Percentiles rank a stretch among this genome's conserved stretches.
Conservation (phyloP, 2,888 invertebrate species). For the Lamellibrachia satsuma region DNA sequence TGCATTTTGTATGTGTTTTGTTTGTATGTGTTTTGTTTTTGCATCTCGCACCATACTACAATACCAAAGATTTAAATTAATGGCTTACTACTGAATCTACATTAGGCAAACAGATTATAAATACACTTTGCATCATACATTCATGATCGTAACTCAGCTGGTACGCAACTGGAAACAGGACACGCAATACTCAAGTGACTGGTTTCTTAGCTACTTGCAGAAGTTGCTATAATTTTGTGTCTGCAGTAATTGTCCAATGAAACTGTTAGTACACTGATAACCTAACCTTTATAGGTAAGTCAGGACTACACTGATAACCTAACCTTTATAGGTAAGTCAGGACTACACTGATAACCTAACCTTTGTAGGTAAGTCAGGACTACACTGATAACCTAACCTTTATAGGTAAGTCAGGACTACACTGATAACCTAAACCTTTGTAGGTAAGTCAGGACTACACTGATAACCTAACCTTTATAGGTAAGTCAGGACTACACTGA, state of each 20-base stretch:
- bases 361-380: conserved; percentile 81
- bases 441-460: conserved; percentile 89
- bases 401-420: conserved; percentile 85
- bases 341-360: too few relatives aligned
- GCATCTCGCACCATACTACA: neutral
- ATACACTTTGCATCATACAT: neutral
- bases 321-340: conserved; percentile 78
- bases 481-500: conserved; percentile 91
- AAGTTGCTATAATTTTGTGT: too few relatives aligned
- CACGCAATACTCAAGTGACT: neutral
- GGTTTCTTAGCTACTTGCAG: neutral
- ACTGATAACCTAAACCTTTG: too few relatives aligned
- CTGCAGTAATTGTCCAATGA: neutral
- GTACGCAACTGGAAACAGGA: neutral
- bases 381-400: too few relatives aligned
- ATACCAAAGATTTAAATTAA: neutral
- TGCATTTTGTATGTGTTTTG: too few relatives aligned
- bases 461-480: too few relatives aligned
- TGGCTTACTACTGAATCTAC: neutral
- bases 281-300: conserved; percentile 72
- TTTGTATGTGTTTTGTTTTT: too few relatives aligned
- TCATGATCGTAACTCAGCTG: neutral
- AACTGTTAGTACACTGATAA: neutral
- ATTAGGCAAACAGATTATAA: neutral
- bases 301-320: conserved; percentile 93